Evolutionary conservation across 2,888 invertebrate genomes (phyloP).

Genomic region (Branchellion lobata): DNA sequence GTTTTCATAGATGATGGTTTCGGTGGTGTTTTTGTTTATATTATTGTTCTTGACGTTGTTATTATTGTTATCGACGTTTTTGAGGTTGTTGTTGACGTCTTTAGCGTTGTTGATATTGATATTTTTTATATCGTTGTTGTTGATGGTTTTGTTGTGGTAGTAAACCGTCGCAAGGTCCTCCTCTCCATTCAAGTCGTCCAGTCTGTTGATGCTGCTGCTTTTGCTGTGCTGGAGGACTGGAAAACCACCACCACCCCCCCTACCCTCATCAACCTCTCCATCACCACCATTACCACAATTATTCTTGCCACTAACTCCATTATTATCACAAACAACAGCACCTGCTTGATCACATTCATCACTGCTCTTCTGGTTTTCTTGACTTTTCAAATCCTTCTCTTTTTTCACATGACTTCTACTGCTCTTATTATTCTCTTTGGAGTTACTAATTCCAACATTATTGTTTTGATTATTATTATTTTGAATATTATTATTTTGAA

Average conservation of each 20-base stretch:
- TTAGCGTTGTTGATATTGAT: background rate
- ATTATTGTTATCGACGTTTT: too few relatives aligned
- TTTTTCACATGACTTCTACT: background rate
- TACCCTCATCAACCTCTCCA: too few relatives aligned
- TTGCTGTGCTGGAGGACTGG: too few relatives aligned
- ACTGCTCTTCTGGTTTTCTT: background rate
- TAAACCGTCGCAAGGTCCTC: background rate
- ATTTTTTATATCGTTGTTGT: background rate
- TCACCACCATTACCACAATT: too few relatives aligned
- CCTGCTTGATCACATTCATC: background rate
- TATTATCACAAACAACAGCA: background rate
- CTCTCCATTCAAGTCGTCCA: background rate
- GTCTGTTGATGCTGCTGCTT: background rate
- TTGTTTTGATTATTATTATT: too few relatives aligned
- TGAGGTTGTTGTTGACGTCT: too few relatives aligned
- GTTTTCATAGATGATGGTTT: too few relatives aligned
- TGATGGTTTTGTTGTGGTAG: background rate
- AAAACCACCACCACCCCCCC: too few relatives aligned
- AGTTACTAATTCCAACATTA: background rate
- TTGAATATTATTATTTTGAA: too few relatives aligned
- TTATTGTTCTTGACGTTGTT: too few relatives aligned
- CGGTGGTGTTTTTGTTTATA: too few relatives aligned
- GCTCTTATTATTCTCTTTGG: background rate
- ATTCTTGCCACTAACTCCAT: background rate
- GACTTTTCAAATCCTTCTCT: background rate